Conservation (phyloP, 1,140 invertebrate species). For the Gonioctena quinquepunctata region DNA sequence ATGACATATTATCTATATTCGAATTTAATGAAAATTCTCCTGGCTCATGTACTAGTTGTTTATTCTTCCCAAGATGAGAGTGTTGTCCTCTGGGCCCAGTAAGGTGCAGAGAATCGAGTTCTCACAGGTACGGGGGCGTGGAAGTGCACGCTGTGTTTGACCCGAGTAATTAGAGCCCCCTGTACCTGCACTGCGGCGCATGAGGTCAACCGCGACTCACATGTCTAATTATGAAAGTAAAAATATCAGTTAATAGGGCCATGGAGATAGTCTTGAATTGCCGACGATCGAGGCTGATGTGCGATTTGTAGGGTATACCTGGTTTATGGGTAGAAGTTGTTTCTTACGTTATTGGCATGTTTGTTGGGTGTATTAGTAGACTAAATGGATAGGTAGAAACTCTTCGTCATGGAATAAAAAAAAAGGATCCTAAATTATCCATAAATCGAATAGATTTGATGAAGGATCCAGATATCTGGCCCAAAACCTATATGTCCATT, state of each 20-base stretch:
- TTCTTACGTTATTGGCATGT: too few species aligned
- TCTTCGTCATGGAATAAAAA: too few species aligned
- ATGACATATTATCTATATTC: too few species aligned
- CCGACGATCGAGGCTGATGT: not conserved
- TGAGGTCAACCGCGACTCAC: constrained; percentile 33
- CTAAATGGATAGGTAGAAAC: too few species aligned
- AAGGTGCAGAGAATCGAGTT: constrained; percentile 39
- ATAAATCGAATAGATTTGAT: too few species aligned
- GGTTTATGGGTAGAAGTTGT: too few species aligned
- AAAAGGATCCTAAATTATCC: too few species aligned
- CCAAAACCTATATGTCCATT: too few species aligned
- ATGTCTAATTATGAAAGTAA: constrained; percentile 22
- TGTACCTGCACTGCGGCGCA: constrained; percentile 11
- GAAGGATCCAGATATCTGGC: too few species aligned
- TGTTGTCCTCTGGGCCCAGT: constrained; percentile 36
- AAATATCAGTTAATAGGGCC: not conserved
- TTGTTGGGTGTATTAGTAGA: too few species aligned
- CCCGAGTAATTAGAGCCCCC: constrained; percentile 43
- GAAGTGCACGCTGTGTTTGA: constrained; percentile 42
- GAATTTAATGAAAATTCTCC: too few species aligned
- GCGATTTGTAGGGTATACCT: not conserved
- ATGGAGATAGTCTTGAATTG: not conserved
- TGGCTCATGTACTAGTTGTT: not conserved
- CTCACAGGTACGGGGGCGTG: constrained; percentile 41
- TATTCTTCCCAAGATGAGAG: not conserved